phyloP scores from a whole-genome alignment of 53 echinoderm and acorn worm species.

The Echinometra lucunter region DNA sequence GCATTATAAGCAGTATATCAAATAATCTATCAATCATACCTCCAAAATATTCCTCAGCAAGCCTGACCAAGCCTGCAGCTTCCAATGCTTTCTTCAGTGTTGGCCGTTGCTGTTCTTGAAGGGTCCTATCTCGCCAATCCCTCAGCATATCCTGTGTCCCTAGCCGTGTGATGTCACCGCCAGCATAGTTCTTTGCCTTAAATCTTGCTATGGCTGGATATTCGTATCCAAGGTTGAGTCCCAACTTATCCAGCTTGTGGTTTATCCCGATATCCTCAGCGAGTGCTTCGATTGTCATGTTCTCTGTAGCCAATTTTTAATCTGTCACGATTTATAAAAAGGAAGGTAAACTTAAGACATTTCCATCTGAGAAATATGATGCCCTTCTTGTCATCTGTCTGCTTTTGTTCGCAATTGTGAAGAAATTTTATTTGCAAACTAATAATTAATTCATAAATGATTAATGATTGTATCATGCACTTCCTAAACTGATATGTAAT shows the following conservation, averaged over 20 bases:
- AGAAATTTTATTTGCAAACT: no score
- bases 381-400: no score
- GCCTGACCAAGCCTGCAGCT: neutral
- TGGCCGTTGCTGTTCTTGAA: neutral
- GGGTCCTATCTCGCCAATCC: neutral
- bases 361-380: no score
- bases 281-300: neutral
- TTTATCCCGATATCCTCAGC: neutral
- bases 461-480: no score
- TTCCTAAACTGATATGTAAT: no score
- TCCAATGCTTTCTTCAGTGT: neutral
- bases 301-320: neutral
- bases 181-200: neutral
- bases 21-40: neutral
- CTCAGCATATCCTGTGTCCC: neutral
- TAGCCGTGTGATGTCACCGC: neutral
- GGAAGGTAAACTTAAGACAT: neutral
- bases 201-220: neutral
- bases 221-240: neutral
- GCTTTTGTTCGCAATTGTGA: no score
- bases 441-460: no score
- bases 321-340: neutral
- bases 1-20: no score
- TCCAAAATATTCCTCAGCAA: neutral
- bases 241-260: neutral